phyloP scores from a whole-genome alignment of 2,797 vertebrate genomes.

The Melopsittacus undulatus region DNA sequence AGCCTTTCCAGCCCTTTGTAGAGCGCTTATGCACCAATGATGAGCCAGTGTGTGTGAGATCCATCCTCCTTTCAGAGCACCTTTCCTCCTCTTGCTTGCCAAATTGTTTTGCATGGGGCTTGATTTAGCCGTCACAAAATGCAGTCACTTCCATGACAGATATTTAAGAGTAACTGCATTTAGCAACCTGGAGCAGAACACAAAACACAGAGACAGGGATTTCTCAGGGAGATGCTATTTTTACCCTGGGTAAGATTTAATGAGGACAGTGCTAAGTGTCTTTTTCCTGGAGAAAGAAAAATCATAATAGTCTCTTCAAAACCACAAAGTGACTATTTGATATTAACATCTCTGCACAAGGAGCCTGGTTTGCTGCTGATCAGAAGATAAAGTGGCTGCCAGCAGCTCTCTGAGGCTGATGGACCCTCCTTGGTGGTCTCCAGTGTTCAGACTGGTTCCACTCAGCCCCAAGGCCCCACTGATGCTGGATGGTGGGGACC shows the following conservation, averaged over 20 bases:
- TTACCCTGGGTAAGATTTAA: background rate
- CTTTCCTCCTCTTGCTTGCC: background rate
- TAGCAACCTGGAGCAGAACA: background rate
- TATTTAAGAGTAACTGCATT: background rate
- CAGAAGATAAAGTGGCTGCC: background rate
- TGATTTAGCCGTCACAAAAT: rapidly evolving
- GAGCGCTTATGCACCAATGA: rapidly evolving
- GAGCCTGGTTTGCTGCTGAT: background rate
- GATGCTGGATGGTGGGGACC: background rate
- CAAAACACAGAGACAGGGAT: background rate
- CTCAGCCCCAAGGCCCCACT: background rate
- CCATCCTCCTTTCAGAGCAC: background rate
- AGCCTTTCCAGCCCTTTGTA: background rate
- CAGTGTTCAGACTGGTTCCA: background rate
- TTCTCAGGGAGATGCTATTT: background rate
- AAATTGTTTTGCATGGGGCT: background rate
- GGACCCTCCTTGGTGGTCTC: background rate
- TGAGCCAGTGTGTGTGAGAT: rapidly evolving
- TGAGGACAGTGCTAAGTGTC: background rate
- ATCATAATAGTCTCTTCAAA: background rate
- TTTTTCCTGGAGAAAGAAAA: background rate
- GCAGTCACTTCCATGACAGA: background rate
- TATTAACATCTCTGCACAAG: background rate
- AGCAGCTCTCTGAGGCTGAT: background rate
- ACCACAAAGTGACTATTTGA: background rate